phyloP scores from a whole-genome alignment of 2,113 vertebrate species.

The Syrrhaptes paradoxus region DNA sequence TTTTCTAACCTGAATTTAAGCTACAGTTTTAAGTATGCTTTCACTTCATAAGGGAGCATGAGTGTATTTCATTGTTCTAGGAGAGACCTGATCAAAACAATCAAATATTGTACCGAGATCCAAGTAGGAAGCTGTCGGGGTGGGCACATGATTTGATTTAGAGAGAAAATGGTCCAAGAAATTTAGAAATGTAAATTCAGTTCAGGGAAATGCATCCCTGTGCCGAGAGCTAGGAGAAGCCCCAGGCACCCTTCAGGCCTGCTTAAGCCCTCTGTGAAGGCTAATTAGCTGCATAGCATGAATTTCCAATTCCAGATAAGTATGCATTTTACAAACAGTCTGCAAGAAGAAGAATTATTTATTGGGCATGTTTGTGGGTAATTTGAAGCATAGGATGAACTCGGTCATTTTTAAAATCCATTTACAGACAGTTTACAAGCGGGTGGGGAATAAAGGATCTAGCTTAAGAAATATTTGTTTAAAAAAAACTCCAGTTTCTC shows the following conservation, averaged over 20 bases:
- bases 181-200: constrained; percentile 27
- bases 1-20: not conserved
- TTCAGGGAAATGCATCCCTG: not conserved
- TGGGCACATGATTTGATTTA: not conserved
- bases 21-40: not conserved
- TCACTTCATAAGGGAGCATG: not conserved
- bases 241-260: constrained; percentile 4
- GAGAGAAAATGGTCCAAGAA: not conserved
- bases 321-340: constrained; percentile 18
- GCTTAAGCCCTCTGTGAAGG: not conserved
- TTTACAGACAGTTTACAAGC: not conserved
- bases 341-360: constrained; percentile 16
- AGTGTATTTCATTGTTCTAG: not conserved
- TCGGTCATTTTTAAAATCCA: not conserved
- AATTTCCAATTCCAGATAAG: constrained; percentile 32
- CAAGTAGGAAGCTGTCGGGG: not conserved
- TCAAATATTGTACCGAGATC: not conserved
- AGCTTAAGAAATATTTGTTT: not conserved
- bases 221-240: not conserved
- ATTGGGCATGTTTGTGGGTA: not conserved
- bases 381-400: not conserved
- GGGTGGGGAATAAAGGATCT: not conserved
- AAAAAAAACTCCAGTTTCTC: not conserved
- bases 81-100: not conserved
- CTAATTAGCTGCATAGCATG: constrained; percentile 25